These are phyloP conservation scores for Schizotus pectinicornis DNA, from an alignment of 2,888 invertebrate genomes.

Conservation along the genomic window DNA sequence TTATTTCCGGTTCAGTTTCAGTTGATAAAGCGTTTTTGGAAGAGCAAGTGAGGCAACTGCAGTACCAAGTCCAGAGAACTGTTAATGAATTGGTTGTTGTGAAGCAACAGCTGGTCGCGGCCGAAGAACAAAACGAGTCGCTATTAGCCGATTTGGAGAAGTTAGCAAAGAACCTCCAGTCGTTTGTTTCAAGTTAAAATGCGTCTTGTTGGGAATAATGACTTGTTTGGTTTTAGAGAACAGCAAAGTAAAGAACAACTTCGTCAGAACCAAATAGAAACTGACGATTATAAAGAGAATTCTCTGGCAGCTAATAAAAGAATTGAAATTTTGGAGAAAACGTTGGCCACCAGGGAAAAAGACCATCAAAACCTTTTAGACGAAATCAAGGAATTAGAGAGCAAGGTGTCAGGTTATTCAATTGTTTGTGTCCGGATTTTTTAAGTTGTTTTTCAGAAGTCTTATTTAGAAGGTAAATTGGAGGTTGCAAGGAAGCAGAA, in stretches of 20 bases:
- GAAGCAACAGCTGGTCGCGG: constrained; percentile 39
- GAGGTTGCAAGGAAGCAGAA: constrained; percentile 32
- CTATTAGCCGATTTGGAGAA: constrained; percentile 43
- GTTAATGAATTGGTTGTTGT: constrained; percentile 38
- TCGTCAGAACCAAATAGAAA: constrained; percentile 35
- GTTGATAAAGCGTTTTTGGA: constrained; percentile 37
- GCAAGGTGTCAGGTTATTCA: constrained; percentile 17
- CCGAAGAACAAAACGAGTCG: constrained; percentile 47
- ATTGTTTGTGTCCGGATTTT: background rate
- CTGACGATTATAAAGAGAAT: constrained; percentile 43
- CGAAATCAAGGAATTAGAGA: constrained; percentile 21
- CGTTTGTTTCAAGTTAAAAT: constrained; percentile 16
- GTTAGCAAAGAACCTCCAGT: constrained; percentile 33
- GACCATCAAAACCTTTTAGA: constrained; percentile 27
- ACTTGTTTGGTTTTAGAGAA: constrained; percentile 36
- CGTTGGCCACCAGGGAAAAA: constrained; percentile 39
- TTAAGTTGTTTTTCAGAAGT: constrained; percentile 35
- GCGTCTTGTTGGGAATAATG: too few species aligned
- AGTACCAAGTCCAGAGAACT: constrained; percentile 44
- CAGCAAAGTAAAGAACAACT: constrained; percentile 42
- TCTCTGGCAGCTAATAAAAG: constrained; percentile 35
- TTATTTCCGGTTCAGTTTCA: constrained; percentile 6
- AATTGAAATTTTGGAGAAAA: constrained; percentile 38
- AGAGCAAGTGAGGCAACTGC: constrained; percentile 37
- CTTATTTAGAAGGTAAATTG: constrained; percentile 37